Percentiles rank a stretch among this genome's conserved stretches.
Evolutionary conservation across 2,888 invertebrate genomes (phyloP).

Genomic region (Antitype chi): DNA sequence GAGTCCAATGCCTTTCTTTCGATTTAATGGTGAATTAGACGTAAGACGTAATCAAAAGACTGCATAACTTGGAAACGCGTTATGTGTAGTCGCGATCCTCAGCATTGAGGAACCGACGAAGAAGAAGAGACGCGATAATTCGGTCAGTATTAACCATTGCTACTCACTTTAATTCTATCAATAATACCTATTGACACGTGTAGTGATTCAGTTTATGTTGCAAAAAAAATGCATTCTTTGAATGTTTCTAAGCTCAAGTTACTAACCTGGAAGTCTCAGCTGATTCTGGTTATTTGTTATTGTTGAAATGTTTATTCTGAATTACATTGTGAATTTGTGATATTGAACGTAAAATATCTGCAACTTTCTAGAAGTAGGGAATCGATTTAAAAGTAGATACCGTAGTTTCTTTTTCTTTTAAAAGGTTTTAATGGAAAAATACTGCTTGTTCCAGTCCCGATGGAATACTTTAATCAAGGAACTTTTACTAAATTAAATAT

Average conservation of each 20-base stretch:
- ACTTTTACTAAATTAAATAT: conserved; percentile 17
- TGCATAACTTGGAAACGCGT: no score
- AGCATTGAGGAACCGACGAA: no score
- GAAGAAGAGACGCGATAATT: no score
- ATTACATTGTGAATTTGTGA: background rate
- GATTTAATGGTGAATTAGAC: background rate
- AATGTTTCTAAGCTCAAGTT: background rate
- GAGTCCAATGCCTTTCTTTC: background rate
- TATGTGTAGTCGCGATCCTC: no score
- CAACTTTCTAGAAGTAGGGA: background rate
- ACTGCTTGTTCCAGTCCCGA: conserved; percentile 19
- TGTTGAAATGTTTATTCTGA: background rate
- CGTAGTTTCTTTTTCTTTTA: background rate
- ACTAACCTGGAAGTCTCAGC: background rate
- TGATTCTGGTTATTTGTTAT: background rate
- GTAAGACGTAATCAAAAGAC: background rate
- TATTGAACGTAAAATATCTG: background rate
- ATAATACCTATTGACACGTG: background rate
- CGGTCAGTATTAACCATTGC: no score
- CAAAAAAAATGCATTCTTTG: background rate
- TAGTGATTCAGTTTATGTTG: background rate
- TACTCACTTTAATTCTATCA: background rate
- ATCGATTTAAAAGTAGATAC: conserved; percentile 6
- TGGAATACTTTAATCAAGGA: conserved; percentile 10
- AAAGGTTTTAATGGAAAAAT: conserved; percentile 19